Evolutionary conservation across 1,140 invertebrate genomes (phyloP), one percentile per base, ranked within the genome.

Genomic region (Philaenus spumarius): DNA sequence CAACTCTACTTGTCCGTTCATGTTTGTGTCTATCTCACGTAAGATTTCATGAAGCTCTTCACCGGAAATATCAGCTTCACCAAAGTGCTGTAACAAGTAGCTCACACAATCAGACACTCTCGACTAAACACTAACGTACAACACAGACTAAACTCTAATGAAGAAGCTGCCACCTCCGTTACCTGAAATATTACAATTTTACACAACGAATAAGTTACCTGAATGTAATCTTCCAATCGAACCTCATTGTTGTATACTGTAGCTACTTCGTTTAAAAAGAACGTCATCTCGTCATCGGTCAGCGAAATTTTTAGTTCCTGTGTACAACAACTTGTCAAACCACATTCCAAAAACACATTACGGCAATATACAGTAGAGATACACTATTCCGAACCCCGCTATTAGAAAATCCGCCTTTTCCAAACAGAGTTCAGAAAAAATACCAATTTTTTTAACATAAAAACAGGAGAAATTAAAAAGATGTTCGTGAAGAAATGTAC

Each of bases 1-100:
- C 69, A 98, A 82, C 76, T 99, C 96, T 69, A 99, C 93, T 81
- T 98, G 93, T 68, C 97, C 97, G 78, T 99, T 99, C 84, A 95
- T 95, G 78, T 98, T 98, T 68, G 96, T 89, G 81, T 99, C 97
- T 70, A 98, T 97, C 82, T 99, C 96, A 73, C 81, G 86, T 59
- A 99, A 82, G 72, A 99, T 95, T 75, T 97, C 93, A 77, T 98
- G 97, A 66, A 99, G 81, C 75, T 96, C 88, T 74, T 97, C 91
- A 52, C 97, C 95, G 58, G 89, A 84, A 59, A 98, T 86, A 66
- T 92, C 82, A 69, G 78, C 85, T 73, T 97, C 93, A 66, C 92
- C 93, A 71, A 86, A 86, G 75, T 84, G 85, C 93, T 95, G 80
- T 68, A 76, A 76, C 34, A 67, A 48, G 48, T 47, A 53, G 9